Evolutionary conservation across 2,888 invertebrate species (phyloP).

Genomic region (Sylvicola cinctus): DNA sequence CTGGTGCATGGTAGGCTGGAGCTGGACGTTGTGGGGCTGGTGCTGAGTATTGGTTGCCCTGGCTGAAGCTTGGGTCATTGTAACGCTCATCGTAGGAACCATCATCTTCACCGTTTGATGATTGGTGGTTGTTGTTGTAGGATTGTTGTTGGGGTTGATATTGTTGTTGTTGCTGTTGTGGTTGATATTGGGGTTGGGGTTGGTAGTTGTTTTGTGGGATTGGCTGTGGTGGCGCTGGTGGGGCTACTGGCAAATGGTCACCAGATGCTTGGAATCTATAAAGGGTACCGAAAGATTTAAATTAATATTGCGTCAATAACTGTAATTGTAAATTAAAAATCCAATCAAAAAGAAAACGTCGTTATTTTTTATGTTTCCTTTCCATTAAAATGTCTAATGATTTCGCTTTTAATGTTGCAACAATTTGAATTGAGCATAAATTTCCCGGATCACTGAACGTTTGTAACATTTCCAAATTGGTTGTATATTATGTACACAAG

Average conservation of each 20-base stretch:
- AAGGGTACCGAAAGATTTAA: conserved; percentile 3
- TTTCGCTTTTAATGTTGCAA: no score
- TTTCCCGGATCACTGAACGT: no score
- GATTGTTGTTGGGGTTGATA: conserved; percentile 14
- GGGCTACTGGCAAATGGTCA: conserved; percentile 55
- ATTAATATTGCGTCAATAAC: conserved; percentile 7
- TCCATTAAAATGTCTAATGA: no score
- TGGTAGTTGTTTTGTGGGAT: conserved; percentile 32
- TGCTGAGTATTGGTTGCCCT: conserved; percentile 3
- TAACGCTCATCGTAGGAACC: conserved; percentile 25
- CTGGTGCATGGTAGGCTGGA: conserved; percentile 30
- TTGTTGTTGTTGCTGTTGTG: conserved; percentile 15
- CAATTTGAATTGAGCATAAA: no score
- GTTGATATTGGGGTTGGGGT: conserved; percentile 27
- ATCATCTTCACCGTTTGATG: conserved; percentile 17
- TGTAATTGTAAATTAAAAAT: neutral
- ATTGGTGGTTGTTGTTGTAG: conserved; percentile 9
- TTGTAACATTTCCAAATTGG: no score
- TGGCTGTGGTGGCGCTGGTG: conserved; percentile 29
- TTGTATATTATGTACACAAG: no score
- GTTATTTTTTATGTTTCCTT: no score
- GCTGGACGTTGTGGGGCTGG: conserved; percentile 20
- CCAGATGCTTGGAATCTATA: conserved; percentile 52
- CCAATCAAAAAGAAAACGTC: no score
- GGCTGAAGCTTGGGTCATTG: conserved; percentile 17